A percentile compares a stretch with the other conserved stretches of the same genome.
phyloP scores from a whole-genome alignment of 2,113 vertebrate species.

The Pangasianodon hypophthalmus region DNA sequence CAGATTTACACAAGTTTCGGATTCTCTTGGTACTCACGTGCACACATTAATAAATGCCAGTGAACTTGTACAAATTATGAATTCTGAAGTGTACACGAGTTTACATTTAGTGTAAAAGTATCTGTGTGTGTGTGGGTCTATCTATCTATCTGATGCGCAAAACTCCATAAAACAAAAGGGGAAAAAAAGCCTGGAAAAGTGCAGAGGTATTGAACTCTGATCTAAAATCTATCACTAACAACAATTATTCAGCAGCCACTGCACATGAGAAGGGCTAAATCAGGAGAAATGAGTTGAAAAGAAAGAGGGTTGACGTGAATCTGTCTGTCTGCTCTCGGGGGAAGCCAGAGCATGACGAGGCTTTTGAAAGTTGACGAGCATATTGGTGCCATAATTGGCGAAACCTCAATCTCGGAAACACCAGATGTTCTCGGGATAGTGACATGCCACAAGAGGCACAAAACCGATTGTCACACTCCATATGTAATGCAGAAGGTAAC shows the following conservation, averaged over 20 bases:
- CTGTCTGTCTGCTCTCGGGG: not conserved
- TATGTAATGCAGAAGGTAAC: not conserved
- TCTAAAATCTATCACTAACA: no score
- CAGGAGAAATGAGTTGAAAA: not conserved
- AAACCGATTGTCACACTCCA: not conserved
- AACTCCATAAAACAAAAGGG: no score
- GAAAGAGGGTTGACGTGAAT: not conserved
- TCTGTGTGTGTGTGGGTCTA: no score
- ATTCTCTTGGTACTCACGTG: no score
- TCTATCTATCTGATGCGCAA: no score
- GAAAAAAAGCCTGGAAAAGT: no score
- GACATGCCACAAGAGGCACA: not conserved
- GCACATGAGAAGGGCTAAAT: not conserved
- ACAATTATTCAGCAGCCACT: not conserved
- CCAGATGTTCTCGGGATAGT: conserved; percentile 5
- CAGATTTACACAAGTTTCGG: no score
- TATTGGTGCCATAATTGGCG: not conserved
- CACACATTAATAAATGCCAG: no score
- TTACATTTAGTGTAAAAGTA: no score
- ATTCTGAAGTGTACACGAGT: no score
- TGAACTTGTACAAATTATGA: no score
- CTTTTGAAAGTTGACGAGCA: not conserved
- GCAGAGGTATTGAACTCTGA: no score
- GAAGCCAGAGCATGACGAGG: not conserved
- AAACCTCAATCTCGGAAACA: not conserved